Percentiles rank a stretch among this genome's conserved stretches.
Conservation (phyloP, 2,888 invertebrate genomes). For the Lobophora halterata region DNA sequence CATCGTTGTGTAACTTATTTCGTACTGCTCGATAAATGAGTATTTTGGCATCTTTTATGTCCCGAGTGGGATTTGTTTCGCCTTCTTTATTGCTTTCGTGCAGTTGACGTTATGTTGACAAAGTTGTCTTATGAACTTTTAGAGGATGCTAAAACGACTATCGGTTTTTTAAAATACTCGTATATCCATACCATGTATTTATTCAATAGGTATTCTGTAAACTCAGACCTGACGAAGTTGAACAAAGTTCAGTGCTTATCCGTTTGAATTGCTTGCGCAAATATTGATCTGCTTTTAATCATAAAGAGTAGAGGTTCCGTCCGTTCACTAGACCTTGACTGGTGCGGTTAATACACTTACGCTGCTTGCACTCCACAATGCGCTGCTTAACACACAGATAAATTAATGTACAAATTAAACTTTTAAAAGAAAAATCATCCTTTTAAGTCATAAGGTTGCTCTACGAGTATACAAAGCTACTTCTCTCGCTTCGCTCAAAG, state of each 20-base stretch:
- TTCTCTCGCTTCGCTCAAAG: constrained; percentile 6
- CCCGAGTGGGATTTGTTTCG: constrained; percentile 15
- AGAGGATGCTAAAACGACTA: constrained; percentile 1
- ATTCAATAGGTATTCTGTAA: too few species aligned
- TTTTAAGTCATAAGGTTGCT: constrained; percentile 2
- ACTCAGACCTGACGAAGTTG: too few species aligned
- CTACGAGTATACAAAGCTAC: constrained; percentile 7
- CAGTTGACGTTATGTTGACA: constrained; percentile 9
- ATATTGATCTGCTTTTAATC: constrained; percentile 26
- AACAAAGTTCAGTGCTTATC: not conserved
- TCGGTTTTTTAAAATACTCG: not conserved
- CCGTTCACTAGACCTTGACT: constrained; percentile 34
- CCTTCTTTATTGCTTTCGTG: constrained; percentile 23
- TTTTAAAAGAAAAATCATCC: constrained; percentile 20
- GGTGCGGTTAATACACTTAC: constrained; percentile 33
- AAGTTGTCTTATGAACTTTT: constrained; percentile 5
- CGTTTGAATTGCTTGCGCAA: constrained; percentile 5
- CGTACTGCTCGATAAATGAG: constrained; percentile 26
- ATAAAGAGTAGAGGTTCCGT: constrained; percentile 28
- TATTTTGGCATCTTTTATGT: constrained; percentile 21
- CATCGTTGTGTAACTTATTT: constrained; percentile 37
- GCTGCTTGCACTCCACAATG: constrained; percentile 25
- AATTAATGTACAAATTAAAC: constrained; percentile 28
- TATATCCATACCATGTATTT: too few species aligned
- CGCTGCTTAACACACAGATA: constrained; percentile 31